Conservation (phyloP, 2,113 vertebrate species). For the Buteo buteo region DNA sequence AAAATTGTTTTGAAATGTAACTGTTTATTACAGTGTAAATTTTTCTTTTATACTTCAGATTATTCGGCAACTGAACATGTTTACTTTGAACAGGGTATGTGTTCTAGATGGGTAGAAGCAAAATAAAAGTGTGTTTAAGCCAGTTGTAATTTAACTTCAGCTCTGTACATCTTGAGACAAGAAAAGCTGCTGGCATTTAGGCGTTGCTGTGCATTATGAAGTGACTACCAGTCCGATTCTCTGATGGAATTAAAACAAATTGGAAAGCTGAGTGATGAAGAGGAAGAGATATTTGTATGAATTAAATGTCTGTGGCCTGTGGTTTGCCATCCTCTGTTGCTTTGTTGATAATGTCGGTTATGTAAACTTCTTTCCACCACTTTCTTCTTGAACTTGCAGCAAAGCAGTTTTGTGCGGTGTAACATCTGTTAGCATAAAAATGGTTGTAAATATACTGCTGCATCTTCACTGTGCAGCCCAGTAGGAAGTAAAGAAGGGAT, state of each 20-base stretch:
- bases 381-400: constrained; percentile 16
- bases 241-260: not conserved
- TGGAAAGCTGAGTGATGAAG: not conserved
- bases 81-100: not conserved
- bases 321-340: not conserved
- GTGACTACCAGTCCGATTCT: not conserved
- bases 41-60: not conserved
- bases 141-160: constrained; percentile 15
- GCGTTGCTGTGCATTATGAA: not conserved
- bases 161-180: not conserved
- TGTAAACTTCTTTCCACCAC: constrained; percentile 11
- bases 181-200: constrained; percentile 12
- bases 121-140: not conserved
- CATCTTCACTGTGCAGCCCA: not conserved
- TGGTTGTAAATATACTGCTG: not conserved
- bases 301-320: not conserved
- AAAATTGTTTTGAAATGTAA: not conserved
- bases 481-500: not conserved
- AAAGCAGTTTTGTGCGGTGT: not conserved
- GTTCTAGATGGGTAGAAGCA: not conserved
- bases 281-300: not conserved
- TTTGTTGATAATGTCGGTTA: not conserved
- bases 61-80: constrained; percentile 11
- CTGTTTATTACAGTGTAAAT: not conserved
- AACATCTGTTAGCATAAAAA: constrained; percentile 9